phyloP scores from a whole-genome alignment of 2,888 invertebrate genomes.

The Epinotia nisella region DNA sequence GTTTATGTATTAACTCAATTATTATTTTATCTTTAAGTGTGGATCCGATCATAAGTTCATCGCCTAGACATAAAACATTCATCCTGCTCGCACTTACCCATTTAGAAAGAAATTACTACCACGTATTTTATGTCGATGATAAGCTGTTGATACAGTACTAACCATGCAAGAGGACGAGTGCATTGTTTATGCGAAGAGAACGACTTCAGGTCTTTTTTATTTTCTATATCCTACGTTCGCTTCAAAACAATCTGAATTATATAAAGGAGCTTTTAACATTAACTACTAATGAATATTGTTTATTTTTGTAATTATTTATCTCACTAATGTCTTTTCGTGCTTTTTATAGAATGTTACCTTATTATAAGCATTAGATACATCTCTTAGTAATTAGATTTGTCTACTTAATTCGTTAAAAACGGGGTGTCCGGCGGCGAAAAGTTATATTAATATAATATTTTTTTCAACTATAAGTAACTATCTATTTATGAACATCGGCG shows the following conservation, averaged over 20 bases:
- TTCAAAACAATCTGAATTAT: constrained; percentile 51
- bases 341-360: constrained; percentile 52
- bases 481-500: neutral
- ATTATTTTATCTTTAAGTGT: neutral
- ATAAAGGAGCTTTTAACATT: constrained; percentile 35
- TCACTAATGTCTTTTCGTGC: constrained; percentile 82
- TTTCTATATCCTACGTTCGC: constrained; percentile 51
- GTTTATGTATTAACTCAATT: no score
- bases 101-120: neutral
- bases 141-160: neutral
- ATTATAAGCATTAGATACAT: constrained; percentile 47
- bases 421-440: constrained; percentile 18
- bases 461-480: neutral
- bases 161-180: neutral
- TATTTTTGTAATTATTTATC: constrained; percentile 56
- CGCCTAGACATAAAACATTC: neutral
- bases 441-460: neutral
- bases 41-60: neutral
- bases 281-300: constrained; percentile 37
- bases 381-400: constrained; percentile 23
- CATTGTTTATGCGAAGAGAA: neutral
- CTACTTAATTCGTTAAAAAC: constrained; percentile 21
- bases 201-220: neutral
- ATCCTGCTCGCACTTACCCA: neutral
- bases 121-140: constrained; percentile 4